Base-by-base conservation (phyloP, 2,888 invertebrate species). In the Heliconius ismenius region DNA sequence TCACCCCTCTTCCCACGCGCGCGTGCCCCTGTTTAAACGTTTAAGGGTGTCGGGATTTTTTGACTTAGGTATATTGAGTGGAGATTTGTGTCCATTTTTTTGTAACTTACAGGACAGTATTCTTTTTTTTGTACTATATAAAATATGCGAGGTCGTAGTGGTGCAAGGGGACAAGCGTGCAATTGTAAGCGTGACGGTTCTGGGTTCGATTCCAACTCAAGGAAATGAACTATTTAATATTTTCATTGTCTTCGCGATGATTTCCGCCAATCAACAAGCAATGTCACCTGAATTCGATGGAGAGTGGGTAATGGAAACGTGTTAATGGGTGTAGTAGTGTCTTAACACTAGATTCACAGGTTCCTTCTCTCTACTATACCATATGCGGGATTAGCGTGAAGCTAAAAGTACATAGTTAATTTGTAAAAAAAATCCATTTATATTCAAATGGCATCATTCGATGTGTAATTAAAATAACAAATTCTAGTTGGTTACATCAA, bases 1-100 rank as follows among this genome's bases (percentile, higher is more conserved):
- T n/a, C n/a, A n/a, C n/a, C n/a, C n/a, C n/a, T n/a, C n/a, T n/a
- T n/a, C 88, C 85, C 88, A 88, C 84, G 86, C 24, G 78, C 85
- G 83, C 87, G 87, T 86, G 81, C 80, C 83, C 73, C 43, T 49
- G 21, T 63, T 73, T 32, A 36, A 32, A n/a, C 58, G 32, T 70
- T 70, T 58, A 70, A 62, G 76, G 76, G 76, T 76, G 68, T 58
- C 36, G 21, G 54, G 60, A 73, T 39, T 39, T 73, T 73, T 62
- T 39, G 18, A 73, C 26, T 39, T 26, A 49, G 18, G 18, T 18
- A n/a, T 32, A 28, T 24, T 58, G 13, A 32, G 32, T 70, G 3
- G 15, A 32, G 39, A 39, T 43, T 21, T 26, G 6, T 13, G 13
- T 24, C 26, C 15, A 15, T 62, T 26, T 62, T 26, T 26, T 39